A percentile compares a stretch with the other conserved stretches of the same genome.
phyloP scores from a whole-genome alignment of 2,113 vertebrate species.

The Pandion haliaetus region DNA sequence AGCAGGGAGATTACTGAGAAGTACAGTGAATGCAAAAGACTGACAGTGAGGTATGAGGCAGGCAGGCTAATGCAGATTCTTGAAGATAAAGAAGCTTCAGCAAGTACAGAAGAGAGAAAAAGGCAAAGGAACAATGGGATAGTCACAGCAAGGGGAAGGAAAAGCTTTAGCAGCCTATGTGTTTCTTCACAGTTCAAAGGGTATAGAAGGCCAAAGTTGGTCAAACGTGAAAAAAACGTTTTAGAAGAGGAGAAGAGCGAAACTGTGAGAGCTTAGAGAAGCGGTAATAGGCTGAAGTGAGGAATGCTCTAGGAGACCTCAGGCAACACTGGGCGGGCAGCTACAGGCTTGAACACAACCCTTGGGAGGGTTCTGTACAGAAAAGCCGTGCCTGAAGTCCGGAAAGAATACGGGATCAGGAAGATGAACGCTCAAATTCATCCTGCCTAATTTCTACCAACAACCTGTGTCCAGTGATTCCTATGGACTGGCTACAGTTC shows the following conservation, averaged over 20 bases:
- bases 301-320: background rate
- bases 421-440: background rate
- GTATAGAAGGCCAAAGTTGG: background rate
- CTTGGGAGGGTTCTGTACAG: background rate
- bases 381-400: background rate
- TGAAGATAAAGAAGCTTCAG: background rate
- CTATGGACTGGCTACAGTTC: background rate
- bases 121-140: background rate
- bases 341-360: accelerated
- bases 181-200: background rate
- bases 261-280: background rate
- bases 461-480: background rate
- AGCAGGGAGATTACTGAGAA: background rate
- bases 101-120: background rate
- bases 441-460: background rate
- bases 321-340: background rate
- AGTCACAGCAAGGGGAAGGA: background rate
- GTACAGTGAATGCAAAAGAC: background rate
- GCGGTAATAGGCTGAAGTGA: background rate
- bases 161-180: accelerated
- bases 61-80: background rate
- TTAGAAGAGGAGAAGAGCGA: background rate
- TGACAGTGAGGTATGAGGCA: background rate
- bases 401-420: background rate
- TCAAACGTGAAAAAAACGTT: background rate